Base-by-base conservation (phyloP, 2,113 vertebrate genomes). In the Actenoides lindsayi region DNA sequence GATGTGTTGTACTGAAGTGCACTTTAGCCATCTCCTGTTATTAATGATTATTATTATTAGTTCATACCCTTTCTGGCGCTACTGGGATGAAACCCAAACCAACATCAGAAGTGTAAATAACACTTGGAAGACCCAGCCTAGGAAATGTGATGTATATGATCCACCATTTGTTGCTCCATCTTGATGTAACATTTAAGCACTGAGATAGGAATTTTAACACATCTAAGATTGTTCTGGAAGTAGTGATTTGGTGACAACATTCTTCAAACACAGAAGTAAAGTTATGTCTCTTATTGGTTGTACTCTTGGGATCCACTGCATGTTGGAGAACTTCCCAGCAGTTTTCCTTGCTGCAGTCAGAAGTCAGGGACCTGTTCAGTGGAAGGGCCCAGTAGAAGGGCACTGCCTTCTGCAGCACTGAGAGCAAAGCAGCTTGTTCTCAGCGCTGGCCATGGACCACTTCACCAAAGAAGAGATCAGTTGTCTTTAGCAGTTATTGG, bases 401-500 rank as follows among this genome's bases (percentile, higher is more conserved):
- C 6, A 1, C 23, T 65, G 57, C 19, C 35, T 76, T 71, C 27
- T 50, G 41, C 56, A 57, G 42, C 5, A 1, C 64, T 57, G 54
- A 64, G 37, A 76, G 53, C 73, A 42, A 57, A 81, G 4, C 9
- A 0, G 4, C 23, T 70, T 74, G 6, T 76, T 87, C 41, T 83
- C 50, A 33, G 70, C 0, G 0, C 39, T 79, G 62, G n/a, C 75
- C 16, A 1, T 20, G 50, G 50, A 30, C 50, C 88, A 56, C 42
- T 81, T 88, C 64, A 39, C 14, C 3, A 75, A 44, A 33, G 31
- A n/a, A 77, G 27, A 42, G 37, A 54, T 83, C 71, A 44, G 30
- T 75, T 84, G 20, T 75, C 73, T 81, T 56, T 20, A 70, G 60
- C 64, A 65, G 70, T 69, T 54, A 44, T 2, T 57, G 76, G 33